Evolutionary conservation across 2,888 invertebrate species (phyloP).

Genomic region (Drosophila robusta): DNA sequence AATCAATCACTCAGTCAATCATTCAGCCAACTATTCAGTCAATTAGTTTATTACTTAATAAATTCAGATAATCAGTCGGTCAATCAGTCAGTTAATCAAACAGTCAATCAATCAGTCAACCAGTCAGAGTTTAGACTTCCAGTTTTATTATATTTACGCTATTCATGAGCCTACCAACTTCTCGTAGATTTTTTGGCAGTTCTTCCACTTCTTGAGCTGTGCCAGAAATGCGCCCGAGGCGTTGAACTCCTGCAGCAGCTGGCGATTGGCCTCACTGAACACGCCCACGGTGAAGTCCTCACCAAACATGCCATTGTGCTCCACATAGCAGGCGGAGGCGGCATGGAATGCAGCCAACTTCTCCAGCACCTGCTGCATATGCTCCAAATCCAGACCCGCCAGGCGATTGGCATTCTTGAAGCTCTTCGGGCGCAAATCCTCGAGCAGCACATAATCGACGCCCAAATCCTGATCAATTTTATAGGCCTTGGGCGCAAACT

Average conservation of each 20-base stretch:
- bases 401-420: slow-evolving; percentile 81
- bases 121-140: background rate
- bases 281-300: slow-evolving; percentile 75
- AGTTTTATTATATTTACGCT: too few relatives aligned
- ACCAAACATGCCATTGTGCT: slow-evolving; percentile 76
- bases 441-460: slow-evolving; percentile 80
- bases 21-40: too few relatives aligned
- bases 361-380: slow-evolving; percentile 75
- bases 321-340: slow-evolving; percentile 83
- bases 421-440: slow-evolving; percentile 77
- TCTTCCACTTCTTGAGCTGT: slow-evolving; percentile 82
- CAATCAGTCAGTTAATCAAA: too few relatives aligned
- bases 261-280: slow-evolving; percentile 69
- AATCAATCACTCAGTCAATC: too few relatives aligned
- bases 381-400: slow-evolving; percentile 79
- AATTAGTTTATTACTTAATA: too few relatives aligned
- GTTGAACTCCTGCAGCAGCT: slow-evolving; percentile 75
- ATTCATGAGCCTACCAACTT: slow-evolving; percentile 66
- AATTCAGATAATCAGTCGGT: too few relatives aligned
- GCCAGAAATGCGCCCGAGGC: slow-evolving; percentile 71
- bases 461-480: slow-evolving; percentile 74
- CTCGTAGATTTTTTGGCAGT: slow-evolving; percentile 70
- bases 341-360: slow-evolving; percentile 84
- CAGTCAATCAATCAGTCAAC: background rate
- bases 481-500: slow-evolving; percentile 80